Base-by-base conservation (phyloP, 2,888 invertebrate genomes). In the Agrotis clavis region DNA sequence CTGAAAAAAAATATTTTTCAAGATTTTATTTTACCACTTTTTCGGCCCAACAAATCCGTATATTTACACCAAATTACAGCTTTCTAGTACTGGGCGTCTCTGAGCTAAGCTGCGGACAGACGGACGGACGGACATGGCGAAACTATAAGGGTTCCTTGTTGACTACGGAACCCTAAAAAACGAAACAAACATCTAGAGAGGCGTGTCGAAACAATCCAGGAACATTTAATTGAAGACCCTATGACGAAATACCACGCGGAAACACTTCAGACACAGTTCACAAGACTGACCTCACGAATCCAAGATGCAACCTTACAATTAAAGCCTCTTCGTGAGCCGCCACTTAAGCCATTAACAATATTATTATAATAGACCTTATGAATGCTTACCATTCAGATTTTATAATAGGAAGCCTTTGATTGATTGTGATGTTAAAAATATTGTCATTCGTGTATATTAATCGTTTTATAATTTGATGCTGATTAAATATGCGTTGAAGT, bases 201-300 rank as follows among this genome's bases (percentile, higher is more conserved):
- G 60, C 16, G 47, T 87, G 74, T 77, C 70, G 77, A 84, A 85
- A 84, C 70, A 68, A 74, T 67, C 54, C 72, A 57, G 71, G 35
- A 78, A 66, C 56, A 60, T 77, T 85, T 88, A 86, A 86, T 86
- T 81, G 77, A 71, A 74, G 60, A 65, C 48, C 61, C 76, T 77
- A 83, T 90, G 88, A 82, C 73, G 87, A 87, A 89, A 90, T 84
- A 41, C 67, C 57, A 86, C 84, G 66, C 91, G 92, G 92, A 92
- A 92, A 89, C 84, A 85, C 85, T 80, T 67, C 69, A 73, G 67
- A 60, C 64, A 56, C 67, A 87, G 92, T 90, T 92, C 92, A 90
- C 85, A 76, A 70, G 53, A 69, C 78, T 86, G 92, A 94, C 93
- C 94, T 94, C 94, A 93, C 93, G 93, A 90, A 87, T 85, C 61